These are phyloP conservation scores for Balearica regulorum DNA, from an alignment of 2,797 vertebrate species.

Conservation along the genomic window DNA sequence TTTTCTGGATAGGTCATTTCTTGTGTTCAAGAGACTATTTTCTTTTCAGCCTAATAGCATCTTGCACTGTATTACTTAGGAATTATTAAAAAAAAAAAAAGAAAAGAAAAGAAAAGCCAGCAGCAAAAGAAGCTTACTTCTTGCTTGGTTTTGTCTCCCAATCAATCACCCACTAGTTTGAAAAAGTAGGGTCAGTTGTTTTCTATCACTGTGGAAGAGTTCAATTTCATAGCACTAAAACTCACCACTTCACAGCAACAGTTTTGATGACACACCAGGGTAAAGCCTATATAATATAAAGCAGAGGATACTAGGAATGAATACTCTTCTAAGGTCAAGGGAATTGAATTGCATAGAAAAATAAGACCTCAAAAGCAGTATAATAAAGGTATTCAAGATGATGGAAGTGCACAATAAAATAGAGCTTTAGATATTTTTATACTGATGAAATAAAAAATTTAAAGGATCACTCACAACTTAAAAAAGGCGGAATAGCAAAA, in stretches of 20 bases:
- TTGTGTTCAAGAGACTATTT: background rate
- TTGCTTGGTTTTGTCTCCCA: background rate
- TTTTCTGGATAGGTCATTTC: background rate
- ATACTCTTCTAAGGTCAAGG: slow-evolving; percentile 43
- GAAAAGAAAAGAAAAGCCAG: background rate
- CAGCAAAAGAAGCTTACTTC: background rate
- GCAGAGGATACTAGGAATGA: slow-evolving; percentile 20
- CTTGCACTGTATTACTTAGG: background rate
- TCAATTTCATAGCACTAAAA: slow-evolving; percentile 40
- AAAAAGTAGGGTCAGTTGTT: slow-evolving; percentile 24
- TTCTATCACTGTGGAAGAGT: slow-evolving; percentile 1
- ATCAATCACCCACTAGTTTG: background rate
- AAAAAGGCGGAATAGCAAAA: background rate
- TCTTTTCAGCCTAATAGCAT: background rate
- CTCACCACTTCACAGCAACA: slow-evolving; percentile 21
- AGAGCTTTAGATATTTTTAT: slow-evolving; percentile 29
- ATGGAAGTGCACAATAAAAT: slow-evolving; percentile 47
- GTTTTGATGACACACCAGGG: slow-evolving; percentile 47
- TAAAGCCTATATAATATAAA: slow-evolving; percentile 29
- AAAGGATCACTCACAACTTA: background rate
- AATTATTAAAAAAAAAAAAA: background rate
- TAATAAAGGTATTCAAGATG: slow-evolving; percentile 35
- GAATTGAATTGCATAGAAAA: slow-evolving; percentile 54
- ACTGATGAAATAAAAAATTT: slow-evolving; percentile 14
- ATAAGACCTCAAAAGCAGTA: slow-evolving; percentile 45